These are phyloP conservation scores for Romanomermis culicivorax DNA, from an alignment of 2,888 invertebrate genomes.

Conservation along the genomic window DNA sequence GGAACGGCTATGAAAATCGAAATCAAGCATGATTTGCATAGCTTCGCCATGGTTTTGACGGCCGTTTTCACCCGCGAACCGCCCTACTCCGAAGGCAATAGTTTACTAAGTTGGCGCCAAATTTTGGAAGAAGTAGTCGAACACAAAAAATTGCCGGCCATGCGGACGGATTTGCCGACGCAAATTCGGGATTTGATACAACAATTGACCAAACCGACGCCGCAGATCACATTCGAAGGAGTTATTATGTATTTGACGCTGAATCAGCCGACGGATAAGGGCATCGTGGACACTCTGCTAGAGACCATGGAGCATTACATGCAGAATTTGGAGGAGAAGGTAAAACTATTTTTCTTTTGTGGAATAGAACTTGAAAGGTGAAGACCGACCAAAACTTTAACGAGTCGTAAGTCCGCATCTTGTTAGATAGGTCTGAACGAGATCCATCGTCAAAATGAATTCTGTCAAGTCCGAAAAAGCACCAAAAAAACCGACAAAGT, in stretches of 20 bases:
- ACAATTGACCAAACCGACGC: not conserved
- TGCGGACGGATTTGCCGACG: slow-evolving; percentile 7
- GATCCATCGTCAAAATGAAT: too few relatives aligned
- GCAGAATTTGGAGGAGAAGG: slow-evolving; percentile 22
- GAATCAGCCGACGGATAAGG: slow-evolving; percentile 19
- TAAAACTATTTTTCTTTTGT: slow-evolving; percentile 8
- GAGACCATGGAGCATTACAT: slow-evolving; percentile 27
- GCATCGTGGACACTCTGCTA: slow-evolving; percentile 28
- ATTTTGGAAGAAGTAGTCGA: slow-evolving; percentile 5
- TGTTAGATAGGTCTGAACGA: too few relatives aligned
- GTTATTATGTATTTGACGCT: slow-evolving; percentile 19
- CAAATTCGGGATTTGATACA: slow-evolving; percentile 11
- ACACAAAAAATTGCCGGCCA: slow-evolving; percentile 1
- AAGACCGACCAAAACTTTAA: too few relatives aligned
- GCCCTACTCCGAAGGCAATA: not conserved
- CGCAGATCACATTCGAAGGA: slow-evolving; percentile 20
- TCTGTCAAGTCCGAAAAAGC: too few relatives aligned
- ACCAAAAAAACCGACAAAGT: too few relatives aligned
- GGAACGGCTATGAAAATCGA: not conserved
- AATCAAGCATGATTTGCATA: slow-evolving; percentile 6
- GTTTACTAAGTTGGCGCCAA: not conserved
- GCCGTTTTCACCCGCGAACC: slow-evolving; percentile 4
- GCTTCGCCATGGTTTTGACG: slow-evolving; percentile 5
- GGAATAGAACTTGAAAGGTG: not conserved
- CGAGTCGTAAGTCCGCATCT: too few relatives aligned